Percentiles rank a stretch among this genome's conserved stretches.
These are phyloP conservation scores for Rhyacophila evoluta DNA, from an alignment of 2,888 invertebrate species.

Conservation along the genomic window DNA sequence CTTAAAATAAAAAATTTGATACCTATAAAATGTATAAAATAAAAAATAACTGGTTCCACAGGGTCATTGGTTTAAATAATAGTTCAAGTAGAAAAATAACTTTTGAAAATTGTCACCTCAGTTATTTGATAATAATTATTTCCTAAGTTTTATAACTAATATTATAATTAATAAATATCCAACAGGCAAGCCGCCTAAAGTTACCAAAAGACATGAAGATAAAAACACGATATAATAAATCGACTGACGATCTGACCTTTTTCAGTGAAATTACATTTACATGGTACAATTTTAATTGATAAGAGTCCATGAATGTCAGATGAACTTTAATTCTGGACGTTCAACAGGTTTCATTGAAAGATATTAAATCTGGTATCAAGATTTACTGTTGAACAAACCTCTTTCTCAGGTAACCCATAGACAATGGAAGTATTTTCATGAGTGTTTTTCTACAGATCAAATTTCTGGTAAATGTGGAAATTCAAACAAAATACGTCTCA, in stretches of 20 bases:
- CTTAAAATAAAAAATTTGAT: neutral
- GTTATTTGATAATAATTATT: neutral
- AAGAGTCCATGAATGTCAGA: too few relatives aligned
- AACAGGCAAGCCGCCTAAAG: neutral
- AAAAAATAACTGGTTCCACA: neutral
- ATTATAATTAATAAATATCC: neutral
- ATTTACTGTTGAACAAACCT: too few relatives aligned
- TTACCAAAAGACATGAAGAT: neutral
- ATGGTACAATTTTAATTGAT: too few relatives aligned
- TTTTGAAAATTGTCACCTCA: neutral
- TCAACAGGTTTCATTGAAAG: too few relatives aligned
- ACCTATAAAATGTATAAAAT: neutral
- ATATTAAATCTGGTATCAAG: too few relatives aligned
- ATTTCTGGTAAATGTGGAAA: too few relatives aligned
- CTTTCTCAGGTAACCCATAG: too few relatives aligned
- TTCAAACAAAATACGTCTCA: too few relatives aligned
- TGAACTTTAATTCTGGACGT: too few relatives aligned
- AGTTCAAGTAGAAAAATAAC: slow-evolving; percentile 18
- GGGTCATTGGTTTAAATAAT: neutral
- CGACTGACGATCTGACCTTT: neutral
- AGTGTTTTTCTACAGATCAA: too few relatives aligned
- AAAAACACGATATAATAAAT: neutral
- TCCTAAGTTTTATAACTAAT: neutral
- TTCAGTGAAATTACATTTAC: too few relatives aligned
- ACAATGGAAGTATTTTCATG: too few relatives aligned